Evolutionary conservation across 2,113 vertebrate species (phyloP).

Genomic region (Oryzias curvinotus): DNA sequence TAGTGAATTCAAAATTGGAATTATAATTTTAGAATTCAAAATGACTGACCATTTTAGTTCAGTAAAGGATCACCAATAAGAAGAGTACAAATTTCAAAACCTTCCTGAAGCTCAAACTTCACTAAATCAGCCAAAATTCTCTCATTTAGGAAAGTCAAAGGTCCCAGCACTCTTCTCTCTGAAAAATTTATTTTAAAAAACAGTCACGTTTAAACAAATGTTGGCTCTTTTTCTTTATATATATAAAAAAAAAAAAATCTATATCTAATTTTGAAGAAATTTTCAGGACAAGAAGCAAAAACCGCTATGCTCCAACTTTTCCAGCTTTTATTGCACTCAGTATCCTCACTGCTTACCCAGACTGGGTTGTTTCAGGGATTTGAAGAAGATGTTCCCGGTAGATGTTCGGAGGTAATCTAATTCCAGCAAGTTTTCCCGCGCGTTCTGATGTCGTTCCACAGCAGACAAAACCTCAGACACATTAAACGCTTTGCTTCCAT

Average conservation of each 20-base stretch:
- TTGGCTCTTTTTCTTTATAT: no score
- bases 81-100: no score
- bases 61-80: no score
- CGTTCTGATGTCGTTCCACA: neutral
- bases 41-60: no score
- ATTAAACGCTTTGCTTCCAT: conserved; percentile 24
- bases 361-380: conserved; percentile 16
- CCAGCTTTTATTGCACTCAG: conserved; percentile 30
- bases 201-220: no score
- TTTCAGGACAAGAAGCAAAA: conserved; percentile 11
- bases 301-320: neutral
- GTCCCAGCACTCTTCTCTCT: no score
- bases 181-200: no score
- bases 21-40: no score
- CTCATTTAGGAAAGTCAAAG: no score
- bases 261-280: neutral
- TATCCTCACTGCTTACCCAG: neutral
- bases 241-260: neutral
- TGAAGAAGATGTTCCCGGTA: conserved; percentile 46
- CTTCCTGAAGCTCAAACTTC: no score
- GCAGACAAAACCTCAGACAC: neutral
- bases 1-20: no score
- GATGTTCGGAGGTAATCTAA: conserved; percentile 42
- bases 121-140: no score
- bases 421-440: conserved; percentile 24